phyloP scores from a whole-genome alignment of 2,888 invertebrate genomes.

The Eucriotettix oculatus region DNA sequence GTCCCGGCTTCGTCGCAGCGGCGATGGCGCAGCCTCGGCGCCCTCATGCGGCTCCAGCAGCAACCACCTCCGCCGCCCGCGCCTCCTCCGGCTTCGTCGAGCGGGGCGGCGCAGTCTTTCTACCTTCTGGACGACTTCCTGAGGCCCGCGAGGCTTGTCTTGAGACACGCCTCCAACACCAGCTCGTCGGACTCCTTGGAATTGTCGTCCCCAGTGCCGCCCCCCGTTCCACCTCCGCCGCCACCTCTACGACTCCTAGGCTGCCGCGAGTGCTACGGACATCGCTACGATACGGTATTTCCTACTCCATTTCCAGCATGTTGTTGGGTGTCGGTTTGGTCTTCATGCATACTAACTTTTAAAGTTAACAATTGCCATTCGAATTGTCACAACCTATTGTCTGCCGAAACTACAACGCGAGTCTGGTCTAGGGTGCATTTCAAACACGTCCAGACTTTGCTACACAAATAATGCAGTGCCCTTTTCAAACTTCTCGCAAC shows the following conservation, averaged over 20 bases:
- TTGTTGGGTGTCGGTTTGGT: too few species aligned
- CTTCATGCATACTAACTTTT: too few species aligned
- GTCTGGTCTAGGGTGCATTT: too few species aligned
- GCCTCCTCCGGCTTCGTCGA: slow-evolving; percentile 26
- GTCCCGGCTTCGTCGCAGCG: slow-evolving; percentile 17
- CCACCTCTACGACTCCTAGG: slow-evolving; percentile 20
- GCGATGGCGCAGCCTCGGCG: slow-evolving; percentile 29
- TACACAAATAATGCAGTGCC: too few species aligned
- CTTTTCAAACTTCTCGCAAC: too few species aligned
- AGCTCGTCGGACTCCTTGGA: slow-evolving; percentile 24
- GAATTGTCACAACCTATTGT: too few species aligned
- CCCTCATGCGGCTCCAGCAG: slow-evolving; percentile 22
- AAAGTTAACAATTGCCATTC: too few species aligned
- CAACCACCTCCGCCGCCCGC: slow-evolving; percentile 23
- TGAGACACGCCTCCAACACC: slow-evolving; percentile 7
- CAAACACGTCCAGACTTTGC: too few species aligned
- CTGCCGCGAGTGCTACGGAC: slow-evolving; percentile 12
- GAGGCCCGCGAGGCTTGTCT: slow-evolving; percentile 17
- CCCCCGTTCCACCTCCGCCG: slow-evolving; percentile 31
- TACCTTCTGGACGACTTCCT: slow-evolving; percentile 31
- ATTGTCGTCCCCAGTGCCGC: slow-evolving; percentile 25
- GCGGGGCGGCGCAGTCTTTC: slow-evolving; percentile 28
- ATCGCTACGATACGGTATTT: neutral
- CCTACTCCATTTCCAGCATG: too few species aligned
- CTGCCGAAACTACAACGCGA: too few species aligned